These are phyloP conservation scores for Planococcus citri DNA, from an alignment of 1,140 invertebrate genomes.

Conservation along the genomic window DNA sequence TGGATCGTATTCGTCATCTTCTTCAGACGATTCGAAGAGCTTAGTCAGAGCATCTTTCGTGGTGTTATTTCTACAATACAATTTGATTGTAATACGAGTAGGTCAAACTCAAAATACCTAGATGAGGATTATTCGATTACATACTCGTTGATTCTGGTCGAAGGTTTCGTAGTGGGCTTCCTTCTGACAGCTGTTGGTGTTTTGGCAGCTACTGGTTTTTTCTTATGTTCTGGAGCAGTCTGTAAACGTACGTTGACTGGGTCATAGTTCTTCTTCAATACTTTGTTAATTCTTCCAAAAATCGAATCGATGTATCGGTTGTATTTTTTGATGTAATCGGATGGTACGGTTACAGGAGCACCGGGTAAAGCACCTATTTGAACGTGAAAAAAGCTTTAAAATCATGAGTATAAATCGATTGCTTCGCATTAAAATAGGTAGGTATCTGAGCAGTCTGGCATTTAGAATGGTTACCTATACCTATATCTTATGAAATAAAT, in stretches of 20 bases:
- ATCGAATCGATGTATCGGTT: conserved; percentile 71
- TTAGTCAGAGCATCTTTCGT: background rate
- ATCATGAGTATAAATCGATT: no score
- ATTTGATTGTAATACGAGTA: no score
- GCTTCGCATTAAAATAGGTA: no score
- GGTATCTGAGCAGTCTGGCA: no score
- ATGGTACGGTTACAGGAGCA: conserved; percentile 39
- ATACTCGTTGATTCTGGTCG: background rate
- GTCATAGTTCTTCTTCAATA: conserved; percentile 57
- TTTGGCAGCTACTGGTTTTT: conserved; percentile 25
- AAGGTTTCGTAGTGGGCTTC: conserved; percentile 26
- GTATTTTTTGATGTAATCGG: conserved; percentile 60
- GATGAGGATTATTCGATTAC: background rate
- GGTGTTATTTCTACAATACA: background rate
- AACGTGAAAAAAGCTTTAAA: background rate
- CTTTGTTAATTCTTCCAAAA: conserved; percentile 60
- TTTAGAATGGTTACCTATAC: no score
- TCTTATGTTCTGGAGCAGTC: conserved; percentile 40
- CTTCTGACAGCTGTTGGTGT: conserved; percentile 25
- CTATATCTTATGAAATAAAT: no score
- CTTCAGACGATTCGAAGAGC: background rate
- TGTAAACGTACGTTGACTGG: conserved; percentile 67
- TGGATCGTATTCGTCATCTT: background rate
- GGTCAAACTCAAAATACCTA: no score
- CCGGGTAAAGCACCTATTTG: conserved; percentile 34